A percentile compares a stretch with the other conserved stretches of the same genome.
Conservation (phyloP, 2,113 vertebrate genomes). For the Paratilapia polleni region DNA sequence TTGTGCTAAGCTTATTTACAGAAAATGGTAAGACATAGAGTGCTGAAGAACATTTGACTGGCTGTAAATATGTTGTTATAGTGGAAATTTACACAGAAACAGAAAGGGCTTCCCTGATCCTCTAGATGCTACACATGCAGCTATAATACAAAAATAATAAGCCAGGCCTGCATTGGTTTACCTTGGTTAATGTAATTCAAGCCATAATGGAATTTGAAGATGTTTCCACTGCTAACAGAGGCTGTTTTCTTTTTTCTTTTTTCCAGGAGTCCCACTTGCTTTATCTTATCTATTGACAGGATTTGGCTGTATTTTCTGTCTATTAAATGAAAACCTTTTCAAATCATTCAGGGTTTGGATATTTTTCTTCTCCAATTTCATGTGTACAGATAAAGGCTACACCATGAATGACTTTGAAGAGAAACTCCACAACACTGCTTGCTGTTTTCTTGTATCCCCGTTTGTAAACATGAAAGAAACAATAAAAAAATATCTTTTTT, state of each 20-base stretch:
- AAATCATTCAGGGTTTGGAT: not conserved
- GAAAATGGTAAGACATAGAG: not conserved
- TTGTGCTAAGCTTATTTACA: too few relatives aligned
- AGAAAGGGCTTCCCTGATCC: conserved; percentile 24
- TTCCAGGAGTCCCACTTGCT: not conserved
- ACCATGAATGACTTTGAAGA: not conserved
- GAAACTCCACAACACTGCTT: not conserved
- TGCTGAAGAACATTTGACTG: not conserved
- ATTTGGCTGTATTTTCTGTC: not conserved
- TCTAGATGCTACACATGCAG: conserved; percentile 15
- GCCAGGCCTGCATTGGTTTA: conserved; percentile 15
- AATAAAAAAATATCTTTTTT: too few relatives aligned
- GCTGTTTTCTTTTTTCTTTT: not conserved
- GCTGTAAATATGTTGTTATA: not conserved
- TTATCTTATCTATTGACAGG: not conserved
- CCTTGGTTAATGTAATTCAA: conserved; percentile 36
- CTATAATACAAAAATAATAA: conserved; percentile 34
- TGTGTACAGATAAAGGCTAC: not conserved
- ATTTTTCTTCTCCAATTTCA: not conserved
- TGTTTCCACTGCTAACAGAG: not conserved
- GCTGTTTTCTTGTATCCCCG: not conserved
- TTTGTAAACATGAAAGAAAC: not conserved
- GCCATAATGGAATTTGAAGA: conserved; percentile 36
- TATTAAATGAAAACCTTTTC: not conserved
- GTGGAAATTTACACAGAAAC: conserved; percentile 12